Base-by-base conservation (phyloP, 2,797 vertebrate genomes). In the Eulemur coronatus region DNA sequence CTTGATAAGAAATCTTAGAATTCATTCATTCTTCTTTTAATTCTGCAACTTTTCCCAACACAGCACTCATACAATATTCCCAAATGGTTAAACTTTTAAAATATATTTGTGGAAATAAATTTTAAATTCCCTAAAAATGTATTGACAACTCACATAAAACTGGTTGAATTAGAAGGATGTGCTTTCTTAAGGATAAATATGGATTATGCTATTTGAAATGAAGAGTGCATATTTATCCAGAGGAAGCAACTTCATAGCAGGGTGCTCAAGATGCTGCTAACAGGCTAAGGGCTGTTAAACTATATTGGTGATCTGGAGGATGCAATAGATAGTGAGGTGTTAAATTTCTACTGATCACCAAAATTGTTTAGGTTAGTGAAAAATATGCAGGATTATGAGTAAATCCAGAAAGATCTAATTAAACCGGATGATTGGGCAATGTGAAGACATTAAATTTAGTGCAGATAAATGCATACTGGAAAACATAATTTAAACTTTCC, bases 331-430 rank as follows among this genome's bases (percentile, higher is more conserved):
- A 57, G 67, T 73, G 95, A 97, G 43, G 91, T 69, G 50, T 87
- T 90, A 76, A 97, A 94, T 97, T 98, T 95, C 96, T 96, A 97
- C 97, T 98, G 98, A 98, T 92, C 70, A 95, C 90, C 90, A 65
- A 97, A 98, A 97, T 97, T 97, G 98, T 97, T 97, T 89, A 97
- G 97, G 96, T 96, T 98, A 97, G 57, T 65, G 94, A 82, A 96
- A 98, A 96, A 91, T 79, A 88, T 89, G 94, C 92, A 97, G 93
- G 96, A 98, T 61, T 96, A 91, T 97, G 91, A 97, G 35, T 95
- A 98, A 98, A 98, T 98, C 98, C 98, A 98, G 97, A 96, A 98
- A 97, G 98, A 98, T 98, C 97, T 98, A 98, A 98, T 98, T 98
- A 98, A 98, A 98, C 95, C 70, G 59, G 91, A 95, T 98, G 95